Base-by-base conservation (phyloP, 2,888 invertebrate genomes). In the Arge pagana region DNA sequence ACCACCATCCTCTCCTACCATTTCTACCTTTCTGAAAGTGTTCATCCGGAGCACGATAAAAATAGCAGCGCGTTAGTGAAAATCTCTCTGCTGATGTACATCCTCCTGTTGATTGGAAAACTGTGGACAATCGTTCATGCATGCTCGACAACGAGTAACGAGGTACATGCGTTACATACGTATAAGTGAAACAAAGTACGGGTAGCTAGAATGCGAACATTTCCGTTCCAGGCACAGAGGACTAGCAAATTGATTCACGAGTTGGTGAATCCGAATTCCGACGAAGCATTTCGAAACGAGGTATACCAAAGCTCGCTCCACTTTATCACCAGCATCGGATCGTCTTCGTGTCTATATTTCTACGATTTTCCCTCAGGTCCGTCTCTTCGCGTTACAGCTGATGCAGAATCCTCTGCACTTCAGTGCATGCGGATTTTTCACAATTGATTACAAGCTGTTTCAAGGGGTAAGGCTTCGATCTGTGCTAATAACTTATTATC, bases 171-270 rank as follows among this genome's bases (percentile, higher is more conserved):
- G n/a, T n/a, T n/a, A n/a, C n/a, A n/a, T n/a, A n/a, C n/a, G n/a
- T n/a, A n/a, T n/a, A n/a, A n/a, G n/a, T n/a, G n/a, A n/a, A n/a
- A n/a, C n/a, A n/a, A n/a, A n/a, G n/a, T n/a, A n/a, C n/a, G n/a
- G n/a, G n/a, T n/a, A n/a, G n/a, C n/a, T n/a, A n/a, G n/a, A n/a
- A n/a, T n/a, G n/a, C 11, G 13, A 11, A 5, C 21, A 3, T 30
- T 7, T 31, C 4, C 28, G 10, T 10, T 3, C 10, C 43, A 72
- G 71, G 59, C 66, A 1, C 49, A 54, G 1, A 55, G 55, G 36
- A 66, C 64, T 6, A 71, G 70, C 4, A 60, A 67, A 6, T 56
- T 71, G 4, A 60, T 72, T 10, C 67, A 65, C 33, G 63, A 67
- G 43, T 49, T 71, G 8, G 67, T 71, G n/a, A 11, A 40, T 13